phyloP scores from a whole-genome alignment of 1,140 invertebrate species.

The Archivesica marissinica region DNA sequence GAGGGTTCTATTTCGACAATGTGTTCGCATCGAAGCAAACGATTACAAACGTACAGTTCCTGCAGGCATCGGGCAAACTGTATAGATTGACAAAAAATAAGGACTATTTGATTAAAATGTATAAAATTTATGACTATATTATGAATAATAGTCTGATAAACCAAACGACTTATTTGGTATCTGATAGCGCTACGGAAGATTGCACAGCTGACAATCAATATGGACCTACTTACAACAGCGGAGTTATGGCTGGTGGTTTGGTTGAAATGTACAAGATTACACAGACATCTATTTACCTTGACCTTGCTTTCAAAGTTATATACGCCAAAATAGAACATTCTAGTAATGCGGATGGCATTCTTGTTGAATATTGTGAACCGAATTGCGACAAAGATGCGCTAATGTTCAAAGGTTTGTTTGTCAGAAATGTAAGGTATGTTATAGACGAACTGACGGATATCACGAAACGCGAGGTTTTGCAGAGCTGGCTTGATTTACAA shows the following conservation, averaged over 20 bases:
- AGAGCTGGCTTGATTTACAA: constrained; percentile 64
- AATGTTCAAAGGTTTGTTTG: constrained; percentile 72
- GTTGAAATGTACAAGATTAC: constrained; percentile 68
- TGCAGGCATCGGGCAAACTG: constrained; percentile 61
- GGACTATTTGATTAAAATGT: constrained; percentile 38
- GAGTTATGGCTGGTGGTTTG: constrained; percentile 65
- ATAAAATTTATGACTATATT: constrained; percentile 61
- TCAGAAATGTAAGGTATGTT: constrained; percentile 66
- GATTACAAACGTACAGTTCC: constrained; percentile 67
- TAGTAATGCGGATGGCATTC: constrained; percentile 59
- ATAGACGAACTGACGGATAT: constrained; percentile 62
- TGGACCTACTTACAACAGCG: constrained; percentile 66
- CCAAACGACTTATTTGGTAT: constrained; percentile 60
- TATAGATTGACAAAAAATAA: constrained; percentile 63
- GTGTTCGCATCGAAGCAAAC: constrained; percentile 62
- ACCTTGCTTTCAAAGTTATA: constrained; percentile 61
- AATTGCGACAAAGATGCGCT: constrained; percentile 66
- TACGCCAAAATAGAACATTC: constrained; percentile 57
- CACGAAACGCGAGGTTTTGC: constrained; percentile 32
- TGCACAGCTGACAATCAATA: constrained; percentile 42
- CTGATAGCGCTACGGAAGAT: constrained; percentile 48
- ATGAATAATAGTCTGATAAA: constrained; percentile 66
- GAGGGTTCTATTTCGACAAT: constrained; percentile 71
- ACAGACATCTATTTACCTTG: constrained; percentile 40
- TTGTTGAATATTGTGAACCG: constrained; percentile 69